A percentile compares a stretch with the other conserved stretches of the same genome.
Conservation (phyloP, 1,140 invertebrate species). For the Drosophila nasuta region DNA sequence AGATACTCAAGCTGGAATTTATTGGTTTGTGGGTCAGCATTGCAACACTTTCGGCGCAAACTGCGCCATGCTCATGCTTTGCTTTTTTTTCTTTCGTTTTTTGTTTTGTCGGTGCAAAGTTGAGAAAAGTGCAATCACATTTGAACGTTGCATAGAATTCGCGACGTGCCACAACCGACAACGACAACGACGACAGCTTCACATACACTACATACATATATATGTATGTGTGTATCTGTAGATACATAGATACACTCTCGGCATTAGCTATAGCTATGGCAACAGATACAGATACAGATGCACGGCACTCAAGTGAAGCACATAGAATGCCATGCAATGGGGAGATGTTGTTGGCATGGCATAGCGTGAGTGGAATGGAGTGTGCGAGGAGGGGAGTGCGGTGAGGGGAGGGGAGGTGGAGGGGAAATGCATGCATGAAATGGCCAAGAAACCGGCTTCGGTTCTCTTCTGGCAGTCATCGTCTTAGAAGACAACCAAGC, state of each 20-base stretch:
- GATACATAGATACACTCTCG: slow-evolving; percentile 34
- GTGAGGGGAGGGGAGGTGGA: background rate
- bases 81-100: slow-evolving; percentile 4
- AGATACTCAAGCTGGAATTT: slow-evolving; percentile 74
- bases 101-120: slow-evolving; percentile 39
- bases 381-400: background rate
- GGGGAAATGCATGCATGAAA: slow-evolving; percentile 51
- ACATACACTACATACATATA: background rate
- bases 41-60: slow-evolving; percentile 52
- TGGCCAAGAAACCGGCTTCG: slow-evolving; percentile 55
- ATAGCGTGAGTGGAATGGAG: background rate
- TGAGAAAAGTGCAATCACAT: slow-evolving; percentile 60
- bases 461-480: slow-evolving; percentile 27
- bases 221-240: slow-evolving; percentile 5
- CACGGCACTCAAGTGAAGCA: slow-evolving; percentile 42
- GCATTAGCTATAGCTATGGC: slow-evolving; percentile 36
- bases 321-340: slow-evolving; percentile 42
- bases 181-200: slow-evolving; percentile 11
- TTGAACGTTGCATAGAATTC: slow-evolving; percentile 47
- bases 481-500: slow-evolving; percentile 41
- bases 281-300: slow-evolving; percentile 16
- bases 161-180: slow-evolving; percentile 35
- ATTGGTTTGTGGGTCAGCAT: slow-evolving; percentile 73
- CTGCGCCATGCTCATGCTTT: slow-evolving; percentile 20
- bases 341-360: background rate